Base-by-base conservation (phyloP, 2,888 invertebrate species). In the Pharmacophagus antenor region DNA sequence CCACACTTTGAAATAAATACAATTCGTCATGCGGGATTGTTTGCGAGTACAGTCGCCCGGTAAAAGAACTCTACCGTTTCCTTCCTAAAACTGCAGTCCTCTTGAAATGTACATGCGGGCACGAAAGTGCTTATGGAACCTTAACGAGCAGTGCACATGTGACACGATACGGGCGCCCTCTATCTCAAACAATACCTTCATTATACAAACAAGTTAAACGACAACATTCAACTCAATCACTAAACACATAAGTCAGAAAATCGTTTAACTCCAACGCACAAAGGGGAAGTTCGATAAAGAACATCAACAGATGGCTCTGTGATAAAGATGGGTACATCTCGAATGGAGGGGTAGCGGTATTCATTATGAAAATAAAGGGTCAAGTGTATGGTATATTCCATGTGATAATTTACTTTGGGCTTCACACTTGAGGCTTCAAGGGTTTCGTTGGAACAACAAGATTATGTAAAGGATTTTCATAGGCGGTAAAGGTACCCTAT, bases 231-330 rank as follows among this genome's bases (percentile, higher is more conserved):
- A 73, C 77, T 72, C 73, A 82, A 82, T 76, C 67, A 53, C 2
- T 55, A 18, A 62, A 62, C 65, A 62, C 63, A 63, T 76, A 83
- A 77, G 77, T 71, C 69, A 66, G 64, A 69, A 73, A 76, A 65
- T 80, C 67, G 66, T 65, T 69, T 66, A 70, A 67, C 66, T 42
- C 63, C 56, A 60, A 49, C 65, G 72, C 73, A 76, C 59, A 59
- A 79, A 75, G 73, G 70, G 73, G 65, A 65, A 73, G 75, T 78
- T 79, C 70, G 70, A 82, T 80, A 83, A 83, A 82, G 81, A 79
- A 82, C 76, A 78, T 83, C 83, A 85, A 85, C 84, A 85, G 85
- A 84, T 85, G 85, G 78, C 82, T 65, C 72, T 77, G 74, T 70
- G 80, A 82, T 82, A 80, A 76, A 78, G 73, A 75, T 70, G 63